Percentiles rank a stretch among this genome's conserved stretches.
Evolutionary conservation across 2,113 vertebrate species (phyloP).

Genomic region (Uria lomvia): DNA sequence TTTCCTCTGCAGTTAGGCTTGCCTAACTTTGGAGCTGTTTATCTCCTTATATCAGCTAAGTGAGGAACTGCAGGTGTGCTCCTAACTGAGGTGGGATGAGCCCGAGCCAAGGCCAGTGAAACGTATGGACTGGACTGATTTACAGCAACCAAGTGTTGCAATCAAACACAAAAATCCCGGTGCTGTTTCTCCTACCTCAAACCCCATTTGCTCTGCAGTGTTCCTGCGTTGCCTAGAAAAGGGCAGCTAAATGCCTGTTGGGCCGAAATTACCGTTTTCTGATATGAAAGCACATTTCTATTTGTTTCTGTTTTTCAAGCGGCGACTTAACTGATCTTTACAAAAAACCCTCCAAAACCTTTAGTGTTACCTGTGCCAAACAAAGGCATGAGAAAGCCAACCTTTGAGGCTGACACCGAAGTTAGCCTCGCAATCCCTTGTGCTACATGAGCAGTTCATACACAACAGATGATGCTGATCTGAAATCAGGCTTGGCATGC

Average conservation of each 20-base stretch:
- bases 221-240: not conserved
- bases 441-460: not conserved
- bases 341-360: not conserved
- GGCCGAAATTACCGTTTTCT: not conserved
- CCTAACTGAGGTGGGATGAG: not conserved
- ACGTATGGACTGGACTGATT: not conserved
- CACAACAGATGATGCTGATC: not conserved
- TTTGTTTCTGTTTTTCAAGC: not conserved
- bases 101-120: not conserved
- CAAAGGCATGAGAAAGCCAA: not conserved
- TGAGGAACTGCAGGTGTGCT: not conserved
- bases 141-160: not conserved
- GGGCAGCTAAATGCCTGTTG: not conserved
- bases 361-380: not conserved
- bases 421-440: not conserved
- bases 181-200: not conserved
- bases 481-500: not conserved
- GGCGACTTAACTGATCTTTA: not conserved
- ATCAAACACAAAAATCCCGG: not conserved
- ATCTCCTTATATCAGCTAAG: not conserved
- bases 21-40: not conserved
- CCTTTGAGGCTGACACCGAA: not conserved
- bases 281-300: not conserved
- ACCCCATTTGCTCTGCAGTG: not conserved
- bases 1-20: not conserved